Percentiles rank a stretch among this genome's conserved stretches.
Evolutionary conservation across 2,888 invertebrate species (phyloP).

Genomic region (Neelides folsomi): DNA sequence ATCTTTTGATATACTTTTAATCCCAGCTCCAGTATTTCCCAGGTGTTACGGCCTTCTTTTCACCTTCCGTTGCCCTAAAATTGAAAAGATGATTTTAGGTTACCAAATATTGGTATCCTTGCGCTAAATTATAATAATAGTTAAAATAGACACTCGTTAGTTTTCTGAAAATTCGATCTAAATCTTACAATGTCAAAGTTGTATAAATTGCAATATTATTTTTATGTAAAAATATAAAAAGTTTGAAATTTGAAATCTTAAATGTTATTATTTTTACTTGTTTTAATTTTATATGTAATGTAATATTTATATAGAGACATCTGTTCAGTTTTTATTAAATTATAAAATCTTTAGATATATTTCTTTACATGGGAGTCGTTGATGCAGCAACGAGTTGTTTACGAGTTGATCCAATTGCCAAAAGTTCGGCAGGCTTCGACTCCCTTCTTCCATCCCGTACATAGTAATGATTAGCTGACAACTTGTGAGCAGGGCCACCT

Average conservation of each 20-base stretch:
- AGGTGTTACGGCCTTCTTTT: slow-evolving; percentile 14
- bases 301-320: no score
- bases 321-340: no score
- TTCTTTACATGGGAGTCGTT: not conserved
- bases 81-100: not conserved
- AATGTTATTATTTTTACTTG: not conserved
- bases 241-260: not conserved
- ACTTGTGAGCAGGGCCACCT: slow-evolving; percentile 60
- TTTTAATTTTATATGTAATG: no score
- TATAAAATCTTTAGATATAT: not conserved
- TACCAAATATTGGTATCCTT: no score
- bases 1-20: slow-evolving; percentile 1
- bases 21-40: slow-evolving; percentile 25
- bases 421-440: slow-evolving; percentile 52
- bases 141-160: no score
- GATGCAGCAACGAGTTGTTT: slow-evolving; percentile 15
- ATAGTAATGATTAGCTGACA: slow-evolving; percentile 71
- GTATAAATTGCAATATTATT: not conserved
- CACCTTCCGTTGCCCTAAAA: not conserved
- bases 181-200: no score
- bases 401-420: slow-evolving; percentile 36
- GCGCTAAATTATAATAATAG: no score
- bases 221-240: not conserved
- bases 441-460: slow-evolving; percentile 68
- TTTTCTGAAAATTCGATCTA: no score